Percentiles rank a stretch among this genome's conserved stretches.
Conservation (phyloP, 2,113 vertebrate genomes). For the Forbesichthys papilliferus region DNA sequence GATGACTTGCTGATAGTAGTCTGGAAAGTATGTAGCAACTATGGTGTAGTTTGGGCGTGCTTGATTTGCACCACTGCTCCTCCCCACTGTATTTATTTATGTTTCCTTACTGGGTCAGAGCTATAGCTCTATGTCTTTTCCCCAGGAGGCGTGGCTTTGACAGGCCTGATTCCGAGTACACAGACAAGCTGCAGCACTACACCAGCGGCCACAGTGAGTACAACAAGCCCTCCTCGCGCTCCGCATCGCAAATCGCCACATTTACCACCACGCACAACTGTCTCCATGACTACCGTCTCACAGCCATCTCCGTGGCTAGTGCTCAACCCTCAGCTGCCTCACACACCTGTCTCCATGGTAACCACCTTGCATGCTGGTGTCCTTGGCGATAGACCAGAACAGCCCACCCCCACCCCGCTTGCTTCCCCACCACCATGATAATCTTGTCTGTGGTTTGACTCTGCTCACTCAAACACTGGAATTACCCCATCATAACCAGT, state of each 20-base stretch:
- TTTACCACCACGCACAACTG: slow-evolving; percentile 49
- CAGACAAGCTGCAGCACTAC: slow-evolving; percentile 98
- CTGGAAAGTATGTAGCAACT: too few relatives aligned
- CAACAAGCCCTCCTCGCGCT: slow-evolving; percentile 15
- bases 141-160: slow-evolving; percentile 97
- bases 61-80: slow-evolving; percentile 39
- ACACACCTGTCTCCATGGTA: slow-evolving; percentile 55
- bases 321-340: slow-evolving; percentile 37
- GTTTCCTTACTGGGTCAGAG: slow-evolving; percentile 48
- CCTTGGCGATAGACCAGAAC: slow-evolving; percentile 59
- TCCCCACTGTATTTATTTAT: slow-evolving; percentile 6
- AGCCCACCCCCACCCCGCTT: slow-evolving; percentile 22
- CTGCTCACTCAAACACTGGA: slow-evolving; percentile 28
- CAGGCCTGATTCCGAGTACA: slow-evolving; percentile 95
- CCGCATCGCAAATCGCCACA: not conserved
- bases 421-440: not conserved
- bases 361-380: slow-evolving; percentile 60
- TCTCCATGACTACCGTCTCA: slow-evolving; percentile 65
- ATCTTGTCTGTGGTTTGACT: slow-evolving; percentile 52
- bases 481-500: slow-evolving; percentile 43
- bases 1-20: too few relatives aligned
- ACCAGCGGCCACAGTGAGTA: slow-evolving; percentile 99
- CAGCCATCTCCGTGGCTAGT: slow-evolving; percentile 48
- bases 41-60: slow-evolving; percentile 33
- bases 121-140: slow-evolving; percentile 83